Conservation (phyloP, 2,797 vertebrate genomes). For the Manis crassicaudata region DNA sequence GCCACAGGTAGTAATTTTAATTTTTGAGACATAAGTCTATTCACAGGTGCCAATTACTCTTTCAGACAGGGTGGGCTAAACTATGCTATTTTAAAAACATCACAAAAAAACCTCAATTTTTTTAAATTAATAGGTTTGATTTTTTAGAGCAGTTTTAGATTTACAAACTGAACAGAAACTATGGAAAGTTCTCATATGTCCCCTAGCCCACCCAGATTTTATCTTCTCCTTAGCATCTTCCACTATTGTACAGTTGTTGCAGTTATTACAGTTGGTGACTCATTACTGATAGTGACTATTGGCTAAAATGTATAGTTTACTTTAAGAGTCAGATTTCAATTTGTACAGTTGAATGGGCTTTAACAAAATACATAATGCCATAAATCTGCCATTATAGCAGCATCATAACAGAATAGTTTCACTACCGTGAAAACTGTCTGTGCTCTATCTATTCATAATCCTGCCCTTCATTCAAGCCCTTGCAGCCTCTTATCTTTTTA, state of each 20-base stretch:
- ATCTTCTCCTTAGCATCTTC: not conserved
- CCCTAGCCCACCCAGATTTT: not conserved
- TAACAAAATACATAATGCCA: not conserved
- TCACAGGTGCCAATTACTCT: not conserved
- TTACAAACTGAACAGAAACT: not conserved
- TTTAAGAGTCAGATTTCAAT: not conserved
- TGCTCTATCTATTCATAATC: not conserved
- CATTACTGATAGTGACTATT: not conserved
- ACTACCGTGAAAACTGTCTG: not conserved
- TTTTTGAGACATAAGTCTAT: not conserved
- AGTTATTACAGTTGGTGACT: not conserved
- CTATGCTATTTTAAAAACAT: not conserved
- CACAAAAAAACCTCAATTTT: not conserved
- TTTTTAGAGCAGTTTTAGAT: not conserved
- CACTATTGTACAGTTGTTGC: not conserved
- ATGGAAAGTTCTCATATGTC: not conserved
- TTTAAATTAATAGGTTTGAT: not conserved
- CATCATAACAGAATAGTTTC: not conserved
- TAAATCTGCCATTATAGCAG: not conserved
- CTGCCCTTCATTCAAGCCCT: not conserved
- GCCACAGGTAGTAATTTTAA: not conserved
- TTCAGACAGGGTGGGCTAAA: not conserved
- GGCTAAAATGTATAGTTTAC: not conserved
- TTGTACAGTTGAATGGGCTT: not conserved
- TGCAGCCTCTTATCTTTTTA: not conserved